phyloP scores from a whole-genome alignment of 2,888 invertebrate genomes.

The Sinotaia quadrata region DNA sequence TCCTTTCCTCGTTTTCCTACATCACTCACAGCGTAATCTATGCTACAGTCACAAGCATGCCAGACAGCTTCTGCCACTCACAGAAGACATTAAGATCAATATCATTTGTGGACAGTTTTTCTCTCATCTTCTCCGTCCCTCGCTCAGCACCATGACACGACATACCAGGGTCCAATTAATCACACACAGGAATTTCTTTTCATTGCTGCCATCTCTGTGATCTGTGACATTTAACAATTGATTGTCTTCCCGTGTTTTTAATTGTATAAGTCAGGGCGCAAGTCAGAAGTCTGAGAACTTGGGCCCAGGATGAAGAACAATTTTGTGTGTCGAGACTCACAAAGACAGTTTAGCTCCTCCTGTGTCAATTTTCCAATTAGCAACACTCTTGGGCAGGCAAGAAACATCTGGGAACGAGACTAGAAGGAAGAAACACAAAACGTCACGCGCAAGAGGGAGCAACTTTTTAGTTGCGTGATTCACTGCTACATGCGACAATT shows the following conservation, averaged over 20 bases:
- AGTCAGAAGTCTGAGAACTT: not conserved
- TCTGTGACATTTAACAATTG: constrained; percentile 13
- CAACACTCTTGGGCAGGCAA: constrained; percentile 7
- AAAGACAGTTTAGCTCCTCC: constrained; percentile 11
- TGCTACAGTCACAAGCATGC: too few relatives aligned
- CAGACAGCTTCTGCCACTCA: too few relatives aligned
- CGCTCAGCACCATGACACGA: constrained; percentile 6
- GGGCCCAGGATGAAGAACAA: not conserved
- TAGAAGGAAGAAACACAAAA: not conserved
- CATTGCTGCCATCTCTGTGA: constrained; percentile 3
- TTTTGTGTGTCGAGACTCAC: not conserved
- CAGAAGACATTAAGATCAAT: constrained; percentile 8
- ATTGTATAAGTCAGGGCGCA: constrained; percentile 4
- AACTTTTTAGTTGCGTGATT: constrained; percentile 15
- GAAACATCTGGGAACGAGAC: not conserved
- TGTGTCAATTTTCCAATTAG: constrained; percentile 8
- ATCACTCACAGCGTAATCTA: too few relatives aligned
- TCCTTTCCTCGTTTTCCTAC: too few relatives aligned
- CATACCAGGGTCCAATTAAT: constrained; percentile 27
- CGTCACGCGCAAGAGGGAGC: not conserved
- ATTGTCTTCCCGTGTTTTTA: constrained; percentile 10
- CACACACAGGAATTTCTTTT: constrained; percentile 11
- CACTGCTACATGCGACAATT: constrained; percentile 17
- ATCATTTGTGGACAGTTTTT: constrained; percentile 11
- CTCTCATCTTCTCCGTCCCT: not conserved